These are phyloP conservation scores for Bombycilla garrulus DNA, from an alignment of 2,113 vertebrate genomes.

Conservation along the genomic window DNA sequence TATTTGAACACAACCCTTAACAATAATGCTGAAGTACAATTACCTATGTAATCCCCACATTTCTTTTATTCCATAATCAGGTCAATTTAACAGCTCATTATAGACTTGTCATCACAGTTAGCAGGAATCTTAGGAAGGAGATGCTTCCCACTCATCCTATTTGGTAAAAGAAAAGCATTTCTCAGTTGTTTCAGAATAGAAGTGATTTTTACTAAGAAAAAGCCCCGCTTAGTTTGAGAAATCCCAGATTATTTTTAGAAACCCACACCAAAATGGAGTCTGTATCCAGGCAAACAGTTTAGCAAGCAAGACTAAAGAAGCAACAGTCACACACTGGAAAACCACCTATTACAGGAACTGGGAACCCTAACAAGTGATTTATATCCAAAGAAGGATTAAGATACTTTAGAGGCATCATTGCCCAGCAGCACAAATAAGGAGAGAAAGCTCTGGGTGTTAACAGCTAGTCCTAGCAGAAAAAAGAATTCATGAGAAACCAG, in stretches of 20 bases:
- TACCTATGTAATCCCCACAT: not conserved
- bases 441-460: not conserved
- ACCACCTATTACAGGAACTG: not conserved
- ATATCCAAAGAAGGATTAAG: not conserved
- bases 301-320: not conserved
- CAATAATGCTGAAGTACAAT: not conserved
- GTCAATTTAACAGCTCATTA: not conserved
- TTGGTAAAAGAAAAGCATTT: not conserved
- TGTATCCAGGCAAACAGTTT: not conserved
- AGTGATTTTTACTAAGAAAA: not conserved
- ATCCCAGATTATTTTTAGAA: not conserved
- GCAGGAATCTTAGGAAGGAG: not conserved
- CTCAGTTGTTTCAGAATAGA: not conserved
- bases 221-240: not conserved
- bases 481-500: not conserved
- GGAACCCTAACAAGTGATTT: not conserved
- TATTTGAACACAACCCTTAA: not conserved
- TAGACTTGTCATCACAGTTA: not conserved
- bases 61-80: not conserved
- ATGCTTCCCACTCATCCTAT: not conserved
- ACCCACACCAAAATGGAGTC: not conserved
- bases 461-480: not conserved
- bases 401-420: not conserved
- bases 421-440: not conserved
- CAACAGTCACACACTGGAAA: not conserved